These are phyloP conservation scores for Pleuronectes platessa DNA, from an alignment of 2,113 vertebrate species.

Conservation along the genomic window DNA sequence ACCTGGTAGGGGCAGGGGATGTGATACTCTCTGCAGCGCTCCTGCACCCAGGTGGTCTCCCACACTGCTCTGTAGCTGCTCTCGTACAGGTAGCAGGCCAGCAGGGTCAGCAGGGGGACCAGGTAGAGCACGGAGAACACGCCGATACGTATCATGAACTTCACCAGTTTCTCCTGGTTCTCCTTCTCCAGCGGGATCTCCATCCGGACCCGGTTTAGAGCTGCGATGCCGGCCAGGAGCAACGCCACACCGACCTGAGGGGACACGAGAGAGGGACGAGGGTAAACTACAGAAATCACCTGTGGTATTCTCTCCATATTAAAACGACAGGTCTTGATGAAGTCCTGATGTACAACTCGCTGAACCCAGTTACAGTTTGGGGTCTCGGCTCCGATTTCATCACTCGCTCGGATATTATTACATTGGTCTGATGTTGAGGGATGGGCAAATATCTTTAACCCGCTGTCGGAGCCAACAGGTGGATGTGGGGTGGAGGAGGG, in stretches of 20 bases:
- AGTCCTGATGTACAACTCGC: too few species aligned
- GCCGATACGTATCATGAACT: constrained; percentile 99
- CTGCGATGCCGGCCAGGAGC: constrained; percentile 95
- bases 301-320: neutral
- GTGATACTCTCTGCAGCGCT: constrained; percentile 94
- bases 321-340: neutral
- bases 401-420: too few species aligned
- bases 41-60: constrained; percentile 98
- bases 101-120: constrained; percentile 92
- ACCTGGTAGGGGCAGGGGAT: constrained; percentile 98
- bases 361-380: too few species aligned
- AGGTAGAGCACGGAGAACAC: constrained; percentile 99
- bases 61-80: constrained; percentile 90
- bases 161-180: constrained; percentile 98
- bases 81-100: constrained; percentile 96
- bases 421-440: too few species aligned
- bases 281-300: neutral
- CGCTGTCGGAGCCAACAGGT: too few species aligned
- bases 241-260: constrained; percentile 88
- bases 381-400: too few species aligned
- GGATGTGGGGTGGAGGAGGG: too few species aligned
- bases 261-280: accelerated
- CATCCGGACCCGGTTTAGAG: constrained; percentile 96
- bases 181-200: constrained; percentile 98
- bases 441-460: too few species aligned